Evolutionary conservation across 2,888 invertebrate genomes (phyloP).

Genomic region (Campopleginae sp.): DNA sequence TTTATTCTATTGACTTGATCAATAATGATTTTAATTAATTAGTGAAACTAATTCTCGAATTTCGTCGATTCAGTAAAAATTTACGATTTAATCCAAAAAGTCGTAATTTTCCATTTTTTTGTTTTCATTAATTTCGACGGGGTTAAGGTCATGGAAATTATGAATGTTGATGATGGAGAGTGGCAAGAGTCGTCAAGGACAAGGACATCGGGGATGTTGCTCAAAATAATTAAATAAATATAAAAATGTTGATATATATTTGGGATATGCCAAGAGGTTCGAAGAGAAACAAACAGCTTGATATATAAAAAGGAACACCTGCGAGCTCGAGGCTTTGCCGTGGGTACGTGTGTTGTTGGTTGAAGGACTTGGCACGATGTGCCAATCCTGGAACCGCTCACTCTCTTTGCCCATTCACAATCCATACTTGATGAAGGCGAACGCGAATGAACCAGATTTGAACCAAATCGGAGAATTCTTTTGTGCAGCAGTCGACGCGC

Average conservation of each 20-base stretch:
- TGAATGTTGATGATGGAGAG: background rate
- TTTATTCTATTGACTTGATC: too few species aligned
- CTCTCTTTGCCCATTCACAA: conserved; percentile 48
- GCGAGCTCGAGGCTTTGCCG: conserved; percentile 27
- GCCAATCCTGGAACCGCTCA: conserved; percentile 29
- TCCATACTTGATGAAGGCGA: conserved; percentile 49
- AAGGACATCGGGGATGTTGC: conserved; percentile 1
- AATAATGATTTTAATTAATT: too few species aligned
- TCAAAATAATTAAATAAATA: background rate
- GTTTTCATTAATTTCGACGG: background rate
- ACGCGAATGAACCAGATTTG: conserved; percentile 55
- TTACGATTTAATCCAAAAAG: background rate
- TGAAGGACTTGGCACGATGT: conserved; percentile 51
- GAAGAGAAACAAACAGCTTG: conserved; percentile 19
- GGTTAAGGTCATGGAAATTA: conserved; percentile 4
- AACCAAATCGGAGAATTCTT: background rate
- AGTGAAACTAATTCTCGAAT: too few species aligned
- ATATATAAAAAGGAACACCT: conserved; percentile 29
- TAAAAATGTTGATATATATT: conserved; percentile 22
- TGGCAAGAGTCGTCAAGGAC: background rate
- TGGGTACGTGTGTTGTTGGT: conserved; percentile 29
- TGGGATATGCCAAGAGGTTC: conserved; percentile 40
- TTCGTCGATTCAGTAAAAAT: background rate
- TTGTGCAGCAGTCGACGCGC: background rate
- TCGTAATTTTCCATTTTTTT: background rate